Base-by-base conservation (phyloP, 2,113 vertebrate species). In the Platysternon megacephalum region DNA sequence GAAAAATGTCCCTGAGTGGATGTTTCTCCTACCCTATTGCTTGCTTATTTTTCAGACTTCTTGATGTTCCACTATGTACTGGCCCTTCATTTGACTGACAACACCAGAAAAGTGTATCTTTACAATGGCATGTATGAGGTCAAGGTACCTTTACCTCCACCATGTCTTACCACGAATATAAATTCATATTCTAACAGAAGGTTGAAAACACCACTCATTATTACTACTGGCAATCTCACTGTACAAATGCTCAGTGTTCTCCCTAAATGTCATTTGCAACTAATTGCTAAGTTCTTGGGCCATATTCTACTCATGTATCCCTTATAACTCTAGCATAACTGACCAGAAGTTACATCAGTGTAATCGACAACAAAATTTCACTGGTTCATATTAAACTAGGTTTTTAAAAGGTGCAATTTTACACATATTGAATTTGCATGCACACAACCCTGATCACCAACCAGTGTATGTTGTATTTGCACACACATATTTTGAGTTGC, bases 1-100 rank as follows among this genome's bases (percentile, higher is more conserved):
- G 93, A 52, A 76, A 91, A n/a, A 81, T 56, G 79, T 90, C 79
- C 79, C 52, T 53, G 49, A 85, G 58, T 58, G 93, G 72, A 85
- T 86, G 85, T 91, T 17, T 76, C 84, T 89, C 53, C 89, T 88
- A 55, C 56, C 76, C 39, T 28, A 2, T 17, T 79, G 51, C 28
- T 93, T 84, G 19, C 24, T 48, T 76, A 24, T 53, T 95, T 84
- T 89, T 39, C 56, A 32, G 78, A 3, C 11, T 92, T 79, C 90
- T 82, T 49, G 55, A 5, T 52, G 61, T 55, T 94, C 39, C 8
- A 4, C 39, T 93, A 80, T 91, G 35, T 14, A 17, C 6, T 16
- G 29, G 32, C 29, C 58, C 89, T 92, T 72, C 52, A 26, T 82
- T 76, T 39, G n/a, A 44, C 89, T 92, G 48, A 42, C 81, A 86